These are phyloP conservation scores for Parthenolecanium corni DNA, from an alignment of 2,888 invertebrate species.

Conservation along the genomic window DNA sequence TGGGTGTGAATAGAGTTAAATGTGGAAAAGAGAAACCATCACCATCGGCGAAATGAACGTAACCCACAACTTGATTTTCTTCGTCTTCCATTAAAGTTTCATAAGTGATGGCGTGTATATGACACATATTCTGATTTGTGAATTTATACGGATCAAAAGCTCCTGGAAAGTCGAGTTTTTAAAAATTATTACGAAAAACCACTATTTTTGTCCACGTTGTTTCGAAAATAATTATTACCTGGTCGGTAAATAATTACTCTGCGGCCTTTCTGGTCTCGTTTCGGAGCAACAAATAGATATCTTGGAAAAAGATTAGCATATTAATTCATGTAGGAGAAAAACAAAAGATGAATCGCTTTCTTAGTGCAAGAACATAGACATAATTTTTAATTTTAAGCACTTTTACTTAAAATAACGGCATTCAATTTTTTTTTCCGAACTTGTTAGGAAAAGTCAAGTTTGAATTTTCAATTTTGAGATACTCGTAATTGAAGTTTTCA, in stretches of 20 bases:
- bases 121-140: slow-evolving; percentile 66
- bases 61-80: slow-evolving; percentile 63
- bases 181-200: not conserved
- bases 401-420: too few species aligned
- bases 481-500: too few species aligned
- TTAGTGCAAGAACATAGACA: too few species aligned
- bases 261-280: slow-evolving; percentile 43
- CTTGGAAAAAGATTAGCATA: slow-evolving; percentile 24
- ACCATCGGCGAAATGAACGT: slow-evolving; percentile 52
- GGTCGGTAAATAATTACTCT: slow-evolving; percentile 64
- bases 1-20: slow-evolving; percentile 39
- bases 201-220: not conserved
- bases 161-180: slow-evolving; percentile 41
- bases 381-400: too few species aligned
- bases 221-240: slow-evolving; percentile 43
- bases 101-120: slow-evolving; percentile 61
- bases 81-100: slow-evolving; percentile 72
- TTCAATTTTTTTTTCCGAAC: too few species aligned
- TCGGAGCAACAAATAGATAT: slow-evolving; percentile 33
- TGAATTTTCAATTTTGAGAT: too few species aligned
- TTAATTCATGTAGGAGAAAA: not conserved
- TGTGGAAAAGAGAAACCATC: slow-evolving; percentile 38
- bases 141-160: slow-evolving; percentile 67
- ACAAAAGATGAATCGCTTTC: not conserved
- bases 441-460: too few species aligned